Percentiles rank a stretch among this genome's conserved stretches.
phyloP scores from a whole-genome alignment of 2,888 invertebrate species.

The Lepas anatifera region DNA sequence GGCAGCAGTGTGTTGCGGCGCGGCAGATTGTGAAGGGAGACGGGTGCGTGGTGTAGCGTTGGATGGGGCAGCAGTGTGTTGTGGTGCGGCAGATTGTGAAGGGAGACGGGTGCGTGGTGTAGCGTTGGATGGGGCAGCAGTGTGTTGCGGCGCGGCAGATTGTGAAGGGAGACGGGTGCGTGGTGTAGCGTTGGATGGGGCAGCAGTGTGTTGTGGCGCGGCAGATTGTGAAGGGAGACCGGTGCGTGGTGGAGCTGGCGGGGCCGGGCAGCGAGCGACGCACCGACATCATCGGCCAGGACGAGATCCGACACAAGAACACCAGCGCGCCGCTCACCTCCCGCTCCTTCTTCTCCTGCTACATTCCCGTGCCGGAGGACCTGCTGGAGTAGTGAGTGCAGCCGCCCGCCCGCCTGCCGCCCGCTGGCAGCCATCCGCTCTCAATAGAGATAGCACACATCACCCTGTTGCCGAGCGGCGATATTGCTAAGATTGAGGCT shows the following conservation, averaged over 20 bases:
- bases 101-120: conserved; percentile 19
- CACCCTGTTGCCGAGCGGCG: no score
- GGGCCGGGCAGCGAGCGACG: conserved; percentile 57
- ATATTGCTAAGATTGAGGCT: no score
- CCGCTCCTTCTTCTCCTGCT: conserved; percentile 81
- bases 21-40: not conserved
- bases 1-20: no score
- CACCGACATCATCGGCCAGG: conserved; percentile 84
- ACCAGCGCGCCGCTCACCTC: conserved; percentile 75
- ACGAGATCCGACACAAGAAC: conserved; percentile 76
- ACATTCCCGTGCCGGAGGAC: conserved; percentile 87
- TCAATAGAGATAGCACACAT: no score
- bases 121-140: no score
- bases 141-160: conserved; percentile 14
- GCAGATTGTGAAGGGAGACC: conserved; percentile 86
- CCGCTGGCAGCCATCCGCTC: no score
- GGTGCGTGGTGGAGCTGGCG: conserved; percentile 85
- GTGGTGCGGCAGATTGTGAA: conserved; percentile 2
- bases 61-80: conserved; percentile 25
- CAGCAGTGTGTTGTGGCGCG: not conserved
- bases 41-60: conserved; percentile 20
- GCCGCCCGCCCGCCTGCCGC: no score
- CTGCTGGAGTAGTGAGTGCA: conserved; percentile 86
- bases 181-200: no score
- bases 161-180: not conserved